Base-by-base conservation (phyloP, 2,888 invertebrate species). In the Atherix ibis region DNA sequence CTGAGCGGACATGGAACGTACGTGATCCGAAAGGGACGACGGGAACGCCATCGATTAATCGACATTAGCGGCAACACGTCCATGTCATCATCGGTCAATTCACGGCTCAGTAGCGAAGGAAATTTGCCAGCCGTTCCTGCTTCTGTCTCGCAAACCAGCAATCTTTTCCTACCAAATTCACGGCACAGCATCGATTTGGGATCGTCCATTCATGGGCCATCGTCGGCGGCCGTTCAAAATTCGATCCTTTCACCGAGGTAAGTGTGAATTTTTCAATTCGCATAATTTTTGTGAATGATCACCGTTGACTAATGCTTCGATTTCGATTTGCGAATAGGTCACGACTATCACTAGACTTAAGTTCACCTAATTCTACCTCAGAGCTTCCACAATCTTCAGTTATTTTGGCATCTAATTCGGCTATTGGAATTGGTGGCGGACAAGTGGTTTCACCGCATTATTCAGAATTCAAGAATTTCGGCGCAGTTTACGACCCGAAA, bases 11-110 rank as follows among this genome's bases (percentile, higher is more conserved):
- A 71, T 40, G 82, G 83, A 18, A 85, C 84, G n/a, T 85, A 84
- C 51, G 74, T 84, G 25, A 79, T 85, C 40, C 66, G 84, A 28
- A 73, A 77, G 41, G 79, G 80, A 31, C 72, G 77, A 49, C 69
- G 67, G 45, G 76, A 75, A 44, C 63, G 79, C 31, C 75, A 76
- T 52, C 68, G 73, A 34, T 56, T 80, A 44, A 71, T 71, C 4
- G 70, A 68, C 42, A 35, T 52, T 17, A n/a, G n/a, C n/a, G n/a
- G n/a, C n/a, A 45, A 43, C 42, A 40, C 34, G 26, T 48, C 49
- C 12, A 49, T 48, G 30, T 62, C 64, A 9, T 62, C 64, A 10
- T 73, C 73, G 10, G 64, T 72, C 45, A 72, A 70, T 51, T 74
- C 73, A 3, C 63, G 73, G 35, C 62, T 70, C 31, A 73, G 73